Conservation (phyloP, 2,113 vertebrate genomes). For the Anhinga rufa region DNA sequence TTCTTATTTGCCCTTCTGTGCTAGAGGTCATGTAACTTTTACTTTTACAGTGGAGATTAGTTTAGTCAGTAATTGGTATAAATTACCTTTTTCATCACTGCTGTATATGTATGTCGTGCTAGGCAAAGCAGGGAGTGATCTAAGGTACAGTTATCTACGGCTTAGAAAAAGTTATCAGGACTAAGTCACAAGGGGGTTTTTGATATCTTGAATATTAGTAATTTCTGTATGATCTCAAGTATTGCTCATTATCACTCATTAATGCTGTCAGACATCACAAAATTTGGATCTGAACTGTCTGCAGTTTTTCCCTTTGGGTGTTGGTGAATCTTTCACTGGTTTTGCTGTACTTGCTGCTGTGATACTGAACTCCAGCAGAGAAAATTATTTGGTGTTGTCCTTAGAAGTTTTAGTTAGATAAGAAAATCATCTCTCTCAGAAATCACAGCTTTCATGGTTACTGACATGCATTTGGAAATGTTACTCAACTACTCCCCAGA, state of each 20-base stretch:
- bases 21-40: background rate
- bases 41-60: background rate
- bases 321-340: background rate
- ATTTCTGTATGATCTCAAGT: background rate
- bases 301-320: background rate
- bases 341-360: background rate
- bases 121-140: background rate
- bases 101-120: background rate
- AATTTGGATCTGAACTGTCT: background rate
- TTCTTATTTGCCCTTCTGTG: background rate
- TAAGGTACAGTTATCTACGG: background rate
- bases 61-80: background rate
- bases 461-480: background rate
- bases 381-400: background rate
- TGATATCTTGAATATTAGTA: background rate
- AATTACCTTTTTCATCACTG: background rate
- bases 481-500: background rate
- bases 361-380: background rate
- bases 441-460: background rate
- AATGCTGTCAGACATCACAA: background rate
- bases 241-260: conserved; percentile 15
- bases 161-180: background rate
- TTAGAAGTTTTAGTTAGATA: conserved; percentile 6
- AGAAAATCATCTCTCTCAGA: background rate
- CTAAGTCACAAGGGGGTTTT: background rate